Percentiles rank a stretch among this genome's conserved stretches.
Conservation (phyloP, 2,797 vertebrate genomes). For the Pteropus rufus region DNA sequence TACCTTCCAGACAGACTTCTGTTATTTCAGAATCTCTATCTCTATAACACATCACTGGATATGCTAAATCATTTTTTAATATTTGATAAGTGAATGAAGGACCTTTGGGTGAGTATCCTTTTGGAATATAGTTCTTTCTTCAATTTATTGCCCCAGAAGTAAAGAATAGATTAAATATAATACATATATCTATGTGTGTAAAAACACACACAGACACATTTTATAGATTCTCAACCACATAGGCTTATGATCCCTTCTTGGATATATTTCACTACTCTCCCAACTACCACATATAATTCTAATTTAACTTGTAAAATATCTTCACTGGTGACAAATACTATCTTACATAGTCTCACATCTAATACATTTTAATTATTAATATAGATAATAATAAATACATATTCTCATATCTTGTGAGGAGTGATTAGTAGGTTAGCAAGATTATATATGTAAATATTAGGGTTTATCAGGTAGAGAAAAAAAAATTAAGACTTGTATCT, state of each 20-base stretch:
- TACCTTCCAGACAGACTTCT: neutral
- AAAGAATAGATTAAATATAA: neutral
- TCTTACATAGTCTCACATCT: neutral
- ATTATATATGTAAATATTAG: neutral
- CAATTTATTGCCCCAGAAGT: neutral
- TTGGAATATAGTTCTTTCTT: neutral
- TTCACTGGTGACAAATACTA: neutral
- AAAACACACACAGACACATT: neutral
- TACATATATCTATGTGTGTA: no score
- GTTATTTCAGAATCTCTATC: neutral
- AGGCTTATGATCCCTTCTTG: neutral
- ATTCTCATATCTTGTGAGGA: neutral
- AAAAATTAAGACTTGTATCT: neutral
- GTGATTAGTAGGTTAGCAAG: neutral
- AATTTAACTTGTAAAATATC: neutral
- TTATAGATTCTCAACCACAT: neutral
- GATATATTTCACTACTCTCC: neutral
- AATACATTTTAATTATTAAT: slow-evolving; percentile 28
- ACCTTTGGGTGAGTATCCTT: neutral
- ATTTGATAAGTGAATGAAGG: neutral
- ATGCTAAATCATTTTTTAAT: neutral
- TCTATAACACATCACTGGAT: neutral
- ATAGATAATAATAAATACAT: neutral
- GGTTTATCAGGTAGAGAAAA: neutral
- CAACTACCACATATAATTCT: neutral